Percentiles rank a stretch among this genome's conserved stretches.
These are phyloP conservation scores for Eupithecia abbreviata DNA, from an alignment of 2,888 invertebrate genomes.

Conservation along the genomic window DNA sequence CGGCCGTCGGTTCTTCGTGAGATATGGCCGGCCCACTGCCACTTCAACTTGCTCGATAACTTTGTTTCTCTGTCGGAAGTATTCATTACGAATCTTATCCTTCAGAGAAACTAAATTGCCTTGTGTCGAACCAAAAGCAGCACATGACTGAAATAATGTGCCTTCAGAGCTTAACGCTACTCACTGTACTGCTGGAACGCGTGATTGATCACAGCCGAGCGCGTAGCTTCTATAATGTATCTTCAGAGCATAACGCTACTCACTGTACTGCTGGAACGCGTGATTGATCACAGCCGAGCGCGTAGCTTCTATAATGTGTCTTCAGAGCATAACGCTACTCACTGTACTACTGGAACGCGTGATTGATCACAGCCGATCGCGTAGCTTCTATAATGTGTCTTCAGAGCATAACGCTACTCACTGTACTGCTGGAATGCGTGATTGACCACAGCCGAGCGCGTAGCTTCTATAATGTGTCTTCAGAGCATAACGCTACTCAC, in stretches of 20 bases:
- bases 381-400: constrained; percentile 1
- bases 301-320: constrained; percentile 1
- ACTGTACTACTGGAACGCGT: background rate
- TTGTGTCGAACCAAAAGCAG: too few relatives aligned
- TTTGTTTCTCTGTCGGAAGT: too few relatives aligned
- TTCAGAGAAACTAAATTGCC: too few relatives aligned
- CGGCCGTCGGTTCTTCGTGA: too few relatives aligned
- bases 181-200: constrained; percentile 1
- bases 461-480: background rate
- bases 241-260: background rate
- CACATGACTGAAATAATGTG: background rate
- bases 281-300: constrained; percentile 2
- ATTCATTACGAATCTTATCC: too few relatives aligned
- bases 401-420: constrained; percentile 3
- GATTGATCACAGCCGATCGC: background rate
- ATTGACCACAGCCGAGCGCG: constrained; percentile 2
- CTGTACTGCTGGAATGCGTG: background rate
- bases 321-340: background rate
- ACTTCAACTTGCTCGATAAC: too few relatives aligned
- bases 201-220: background rate
- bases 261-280: background rate
- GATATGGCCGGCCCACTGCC: too few relatives aligned
- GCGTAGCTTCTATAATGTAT: constrained; percentile 1
- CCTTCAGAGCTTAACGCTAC: background rate
- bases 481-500: constrained; percentile 5